Evolutionary conservation across 2,797 vertebrate genomes (phyloP), one percentile per base, ranked within the genome.

Genomic region (Enteromius argenteus): DNA sequence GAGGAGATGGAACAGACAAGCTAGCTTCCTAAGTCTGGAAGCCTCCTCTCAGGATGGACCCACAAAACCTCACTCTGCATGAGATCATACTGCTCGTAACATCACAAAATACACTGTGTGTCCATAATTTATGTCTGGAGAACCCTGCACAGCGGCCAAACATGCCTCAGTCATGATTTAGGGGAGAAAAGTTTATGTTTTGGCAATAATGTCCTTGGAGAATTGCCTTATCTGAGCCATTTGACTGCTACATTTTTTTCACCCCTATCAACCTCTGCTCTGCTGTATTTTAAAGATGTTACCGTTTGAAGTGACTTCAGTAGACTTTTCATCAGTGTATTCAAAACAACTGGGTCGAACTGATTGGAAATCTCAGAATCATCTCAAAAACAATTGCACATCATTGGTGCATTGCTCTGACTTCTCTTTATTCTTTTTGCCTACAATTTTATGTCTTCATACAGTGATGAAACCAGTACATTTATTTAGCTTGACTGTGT

Each of bases 111-210:
- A 77, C 46, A 37, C 37, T 53, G 37, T 15, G 75, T 84, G 82
- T 88, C 78, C 71, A 85, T 60, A 85, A 85, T 79, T 79, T 76
- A 74, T 83, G 86, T 58, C 83, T 51, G 69, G 86, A 42, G 51
- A 69, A 74, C 86, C 85, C 86, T 51, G 79, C 74, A 89, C 85
- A 86, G 85, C 85, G 68, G 80, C 67, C 60, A 49, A 86, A 81
- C 72, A 84, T 83, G 68, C 58, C 76, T 66, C 39, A 27, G 10
- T 2, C 42, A 42, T 68, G n/a, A 39, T 53, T 76, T 81, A 87
- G 73, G 60, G 84, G 15, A 83, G 84, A 37, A 86, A 85, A 69
- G 51, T 67, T 81, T 78, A 80, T 86, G 53, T 81, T 89, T 71
- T 82, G 66, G 46, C 75, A 84, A 81, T 81, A 64, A 82, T 79